phyloP scores from a whole-genome alignment of 2,113 vertebrate genomes.

The Lepisosteus osseus region DNA sequence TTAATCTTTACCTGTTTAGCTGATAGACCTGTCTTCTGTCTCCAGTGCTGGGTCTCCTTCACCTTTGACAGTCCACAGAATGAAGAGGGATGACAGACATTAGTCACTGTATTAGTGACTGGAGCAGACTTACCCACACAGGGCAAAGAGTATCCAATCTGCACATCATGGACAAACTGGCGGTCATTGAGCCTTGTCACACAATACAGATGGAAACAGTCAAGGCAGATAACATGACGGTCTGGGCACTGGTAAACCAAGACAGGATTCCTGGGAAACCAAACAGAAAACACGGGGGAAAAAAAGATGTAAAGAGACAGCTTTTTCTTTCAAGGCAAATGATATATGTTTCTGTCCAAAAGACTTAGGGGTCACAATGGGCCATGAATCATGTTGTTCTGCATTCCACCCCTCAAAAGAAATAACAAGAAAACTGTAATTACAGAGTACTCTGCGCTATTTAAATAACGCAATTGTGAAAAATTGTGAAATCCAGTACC shows the following conservation, averaged over 20 bases:
- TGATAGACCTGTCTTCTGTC: background rate
- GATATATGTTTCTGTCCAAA: no score
- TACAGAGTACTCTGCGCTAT: no score
- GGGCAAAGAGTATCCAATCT: slow-evolving; percentile 83
- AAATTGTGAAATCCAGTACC: no score
- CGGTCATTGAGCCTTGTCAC: slow-evolving; percentile 80
- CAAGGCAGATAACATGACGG: slow-evolving; percentile 86
- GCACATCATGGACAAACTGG: slow-evolving; percentile 69
- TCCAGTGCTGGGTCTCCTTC: background rate
- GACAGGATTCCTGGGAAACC: slow-evolving; percentile 71
- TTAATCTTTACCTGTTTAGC: background rate
- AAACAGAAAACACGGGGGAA: background rate
- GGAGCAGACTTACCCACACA: slow-evolving; percentile 72
- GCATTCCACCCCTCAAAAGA: no score
- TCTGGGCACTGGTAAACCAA: slow-evolving; percentile 79
- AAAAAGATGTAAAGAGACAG: no score
- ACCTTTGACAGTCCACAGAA: background rate
- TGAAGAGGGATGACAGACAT: slow-evolving; percentile 4
- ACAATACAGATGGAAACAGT: slow-evolving; percentile 85
- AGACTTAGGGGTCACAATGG: no score
- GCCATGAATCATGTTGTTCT: no score
- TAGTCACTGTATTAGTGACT: background rate
- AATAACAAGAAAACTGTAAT: no score
- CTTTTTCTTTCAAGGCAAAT: no score
- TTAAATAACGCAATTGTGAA: no score